These are phyloP conservation scores for Eudemis profundana DNA, from an alignment of 2,888 invertebrate genomes.

Conservation along the genomic window DNA sequence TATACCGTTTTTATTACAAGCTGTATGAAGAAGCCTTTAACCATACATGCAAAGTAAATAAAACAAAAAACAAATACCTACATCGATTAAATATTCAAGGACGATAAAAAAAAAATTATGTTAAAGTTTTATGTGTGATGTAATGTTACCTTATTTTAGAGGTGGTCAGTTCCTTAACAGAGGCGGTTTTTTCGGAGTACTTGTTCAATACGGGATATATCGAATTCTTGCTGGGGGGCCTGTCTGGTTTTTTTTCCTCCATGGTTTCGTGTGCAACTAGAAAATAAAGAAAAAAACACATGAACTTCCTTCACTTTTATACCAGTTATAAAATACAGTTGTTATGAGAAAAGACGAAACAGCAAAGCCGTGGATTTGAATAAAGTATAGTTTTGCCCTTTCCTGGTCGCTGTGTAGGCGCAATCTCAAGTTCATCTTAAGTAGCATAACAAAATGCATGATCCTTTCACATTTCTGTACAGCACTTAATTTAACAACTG, in stretches of 20 bases:
- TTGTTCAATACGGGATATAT: constrained; percentile 78
- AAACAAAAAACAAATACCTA: too few species aligned
- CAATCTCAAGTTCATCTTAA: constrained; percentile 33
- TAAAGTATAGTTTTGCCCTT: constrained; percentile 34
- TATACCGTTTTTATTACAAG: too few species aligned
- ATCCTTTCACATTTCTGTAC: constrained; percentile 36
- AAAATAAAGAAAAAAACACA: constrained; percentile 41
- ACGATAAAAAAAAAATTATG: too few species aligned
- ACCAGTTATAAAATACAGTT: not conserved
- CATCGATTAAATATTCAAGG: too few species aligned
- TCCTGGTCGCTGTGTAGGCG: constrained; percentile 35
- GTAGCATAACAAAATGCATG: constrained; percentile 16
- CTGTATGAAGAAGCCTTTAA: too few species aligned
- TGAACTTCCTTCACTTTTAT: not conserved
- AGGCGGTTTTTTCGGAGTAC: constrained; percentile 78
- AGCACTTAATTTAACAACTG: constrained; percentile 20
- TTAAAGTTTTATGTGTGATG: too few species aligned
- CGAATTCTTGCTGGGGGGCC: constrained; percentile 72
- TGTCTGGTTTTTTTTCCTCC: constrained; percentile 79
- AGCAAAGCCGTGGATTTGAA: constrained; percentile 2
- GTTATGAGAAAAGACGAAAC: not conserved
- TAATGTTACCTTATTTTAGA: constrained; percentile 75
- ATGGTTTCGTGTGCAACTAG: constrained; percentile 66
- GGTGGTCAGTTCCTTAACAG: constrained; percentile 77
- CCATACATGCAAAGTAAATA: too few species aligned